These are phyloP conservation scores for Bambusicola thoracicus DNA, from an alignment of 2,113 vertebrate genomes.

Conservation along the genomic window DNA sequence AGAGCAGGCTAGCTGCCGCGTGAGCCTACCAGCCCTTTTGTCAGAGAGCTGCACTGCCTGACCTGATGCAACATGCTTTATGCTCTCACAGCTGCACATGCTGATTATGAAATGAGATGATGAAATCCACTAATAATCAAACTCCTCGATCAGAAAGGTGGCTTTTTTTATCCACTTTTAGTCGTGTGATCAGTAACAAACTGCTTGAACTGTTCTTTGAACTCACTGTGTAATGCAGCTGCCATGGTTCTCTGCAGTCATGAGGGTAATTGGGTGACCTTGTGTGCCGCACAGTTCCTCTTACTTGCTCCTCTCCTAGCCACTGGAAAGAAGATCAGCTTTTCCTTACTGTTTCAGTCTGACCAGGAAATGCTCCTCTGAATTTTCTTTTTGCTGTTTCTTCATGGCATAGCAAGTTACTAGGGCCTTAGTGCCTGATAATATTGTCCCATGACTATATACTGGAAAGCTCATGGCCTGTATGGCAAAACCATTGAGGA, in stretches of 20 bases:
- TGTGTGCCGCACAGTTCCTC: background rate
- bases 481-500: background rate
- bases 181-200: background rate
- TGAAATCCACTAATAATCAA: background rate
- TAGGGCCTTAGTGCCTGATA: background rate
- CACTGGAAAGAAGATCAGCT: background rate
- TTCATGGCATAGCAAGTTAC: background rate
- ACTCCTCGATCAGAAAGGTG: background rate
- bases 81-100: background rate
- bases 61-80: background rate
- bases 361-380: background rate
- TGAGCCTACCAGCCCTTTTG: background rate
- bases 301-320: background rate
- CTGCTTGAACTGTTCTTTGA: background rate
- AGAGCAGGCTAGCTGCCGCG: background rate
- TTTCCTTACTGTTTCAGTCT: background rate
- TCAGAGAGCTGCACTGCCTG: background rate
- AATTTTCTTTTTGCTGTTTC: background rate
- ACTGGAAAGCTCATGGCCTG: background rate
- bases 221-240: background rate
- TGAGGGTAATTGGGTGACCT: background rate
- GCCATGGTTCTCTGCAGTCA: background rate
- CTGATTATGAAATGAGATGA: background rate
- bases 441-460: background rate
- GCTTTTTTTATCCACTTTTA: background rate